Evolutionary conservation across 2,797 vertebrate species (phyloP).

Genomic region (Urosaurus nigricauda): DNA sequence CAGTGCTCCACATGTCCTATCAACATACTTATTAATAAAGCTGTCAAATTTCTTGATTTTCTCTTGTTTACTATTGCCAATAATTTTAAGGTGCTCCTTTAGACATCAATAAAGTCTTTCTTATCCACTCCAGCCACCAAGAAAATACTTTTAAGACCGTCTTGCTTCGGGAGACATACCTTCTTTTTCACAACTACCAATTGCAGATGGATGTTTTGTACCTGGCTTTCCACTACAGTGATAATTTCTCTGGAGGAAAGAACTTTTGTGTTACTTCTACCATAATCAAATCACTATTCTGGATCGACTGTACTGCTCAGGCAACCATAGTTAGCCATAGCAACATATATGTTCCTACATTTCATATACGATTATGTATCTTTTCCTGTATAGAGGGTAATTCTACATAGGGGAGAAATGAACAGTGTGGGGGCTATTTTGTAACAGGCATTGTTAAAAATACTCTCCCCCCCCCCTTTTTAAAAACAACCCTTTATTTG

Average conservation of each 20-base stretch:
- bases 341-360: background rate
- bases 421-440: conserved; percentile 19
- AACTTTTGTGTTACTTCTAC: background rate
- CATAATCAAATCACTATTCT: background rate
- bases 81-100: background rate
- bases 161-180: conserved; percentile 26
- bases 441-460: conserved; percentile 38
- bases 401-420: background rate
- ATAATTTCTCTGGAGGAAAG: conserved; percentile 4
- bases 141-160: background rate
- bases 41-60: conserved; percentile 34
- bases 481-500: conserved; percentile 43
- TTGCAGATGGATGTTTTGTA: background rate
- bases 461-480: accelerated
- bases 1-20: conserved; percentile 25
- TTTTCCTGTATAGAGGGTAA: background rate
- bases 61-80: background rate
- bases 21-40: background rate
- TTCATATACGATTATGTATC: background rate
- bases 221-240: background rate
- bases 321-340: background rate
- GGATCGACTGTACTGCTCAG: accelerated
- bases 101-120: background rate
- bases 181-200: conserved; percentile 41
- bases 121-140: conserved; percentile 1